phyloP scores from a whole-genome alignment of 2,888 invertebrate genomes.

The Argynnis bischoffii region DNA sequence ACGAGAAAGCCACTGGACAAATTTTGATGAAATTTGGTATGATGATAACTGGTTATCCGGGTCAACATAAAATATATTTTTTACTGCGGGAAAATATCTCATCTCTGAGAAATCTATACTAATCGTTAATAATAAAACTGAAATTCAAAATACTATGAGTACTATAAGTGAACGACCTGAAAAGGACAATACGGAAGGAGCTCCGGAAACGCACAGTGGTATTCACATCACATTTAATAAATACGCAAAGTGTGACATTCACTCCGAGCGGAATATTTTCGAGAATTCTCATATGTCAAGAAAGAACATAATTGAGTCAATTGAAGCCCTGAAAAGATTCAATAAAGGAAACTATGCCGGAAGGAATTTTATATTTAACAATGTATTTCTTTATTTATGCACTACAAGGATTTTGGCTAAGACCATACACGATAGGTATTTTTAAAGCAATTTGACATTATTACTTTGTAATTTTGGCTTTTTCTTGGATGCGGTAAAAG shows the following conservation, averaged over 20 bases:
- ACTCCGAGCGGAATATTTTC: constrained; percentile 22
- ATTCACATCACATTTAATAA: constrained; percentile 29
- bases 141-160: background rate
- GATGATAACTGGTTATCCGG: too few species aligned
- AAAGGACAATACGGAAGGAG: constrained; percentile 30
- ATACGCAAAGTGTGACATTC: constrained; percentile 27
- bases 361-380: constrained; percentile 7
- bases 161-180: constrained; percentile 25
- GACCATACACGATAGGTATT: too few species aligned
- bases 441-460: too few species aligned
- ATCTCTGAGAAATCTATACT: too few species aligned
- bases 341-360: constrained; percentile 16
- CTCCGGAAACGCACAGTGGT: constrained; percentile 23
- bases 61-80: too few species aligned
- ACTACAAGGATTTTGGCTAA: too few species aligned
- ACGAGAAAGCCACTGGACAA: too few species aligned
- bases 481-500: too few species aligned
- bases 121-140: too few species aligned
- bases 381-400: background rate
- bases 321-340: constrained; percentile 9
- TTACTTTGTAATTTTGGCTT: too few species aligned
- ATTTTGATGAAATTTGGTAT: too few species aligned
- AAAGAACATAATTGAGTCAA: constrained; percentile 25
- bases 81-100: too few species aligned
- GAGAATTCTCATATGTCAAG: constrained; percentile 27